Evolutionary conservation across 1,140 invertebrate genomes (phyloP).

Genomic region (Berghia stephanieae): DNA sequence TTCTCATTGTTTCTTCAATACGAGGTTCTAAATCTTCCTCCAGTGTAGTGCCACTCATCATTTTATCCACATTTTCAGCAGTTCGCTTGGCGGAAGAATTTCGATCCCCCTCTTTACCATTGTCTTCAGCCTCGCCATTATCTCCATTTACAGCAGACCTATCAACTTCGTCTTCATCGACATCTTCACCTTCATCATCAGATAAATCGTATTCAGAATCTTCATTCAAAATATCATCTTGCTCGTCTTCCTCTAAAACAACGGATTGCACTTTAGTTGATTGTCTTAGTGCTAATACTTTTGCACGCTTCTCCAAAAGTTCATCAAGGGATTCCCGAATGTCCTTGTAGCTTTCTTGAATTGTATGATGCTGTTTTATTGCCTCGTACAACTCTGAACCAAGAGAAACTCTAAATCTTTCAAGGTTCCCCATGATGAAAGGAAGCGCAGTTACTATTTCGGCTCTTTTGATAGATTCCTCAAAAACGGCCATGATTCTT

Average conservation of each 20-base stretch:
- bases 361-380: constrained; percentile 55
- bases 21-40: constrained; percentile 20
- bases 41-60: not conserved
- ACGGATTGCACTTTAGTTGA: too few relatives aligned
- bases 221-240: too few relatives aligned
- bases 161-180: constrained; percentile 31
- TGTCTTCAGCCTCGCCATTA: constrained; percentile 9
- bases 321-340: constrained; percentile 49
- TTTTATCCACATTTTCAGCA: constrained; percentile 8
- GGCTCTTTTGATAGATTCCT: constrained; percentile 57
- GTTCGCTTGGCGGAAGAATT: not conserved
- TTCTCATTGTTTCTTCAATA: constrained; percentile 38
- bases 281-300: too few relatives aligned
- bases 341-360: constrained; percentile 56
- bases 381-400: constrained; percentile 52
- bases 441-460: constrained; percentile 62
- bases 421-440: constrained; percentile 57
- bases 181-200: constrained; percentile 39
- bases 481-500: constrained; percentile 65
- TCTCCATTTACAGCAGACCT: not conserved
- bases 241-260: too few relatives aligned
- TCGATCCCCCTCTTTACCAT: not conserved
- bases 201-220: too few relatives aligned
- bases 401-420: constrained; percentile 54
- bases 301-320: constrained; percentile 41